Percentiles rank a stretch among this genome's conserved stretches.
Conservation (phyloP, 2,888 invertebrate genomes). For the Drosophila anceps region DNA sequence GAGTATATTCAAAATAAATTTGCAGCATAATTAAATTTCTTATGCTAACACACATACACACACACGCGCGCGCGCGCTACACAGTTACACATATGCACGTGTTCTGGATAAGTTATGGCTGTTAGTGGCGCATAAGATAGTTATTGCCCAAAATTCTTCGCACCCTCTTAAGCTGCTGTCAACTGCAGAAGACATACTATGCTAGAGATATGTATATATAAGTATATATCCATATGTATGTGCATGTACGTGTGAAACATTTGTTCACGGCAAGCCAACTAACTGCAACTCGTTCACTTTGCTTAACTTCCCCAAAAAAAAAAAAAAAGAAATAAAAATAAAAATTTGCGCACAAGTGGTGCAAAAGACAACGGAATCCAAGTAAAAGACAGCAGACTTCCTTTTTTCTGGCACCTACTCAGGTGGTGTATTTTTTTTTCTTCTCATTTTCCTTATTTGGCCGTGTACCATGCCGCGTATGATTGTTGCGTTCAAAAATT, state of each 20-base stretch:
- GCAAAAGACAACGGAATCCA: conserved; percentile 35
- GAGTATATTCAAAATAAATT: not conserved
- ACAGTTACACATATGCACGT: conserved; percentile 15
- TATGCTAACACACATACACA: not conserved
- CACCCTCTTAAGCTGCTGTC: conserved; percentile 58
- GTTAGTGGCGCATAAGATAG: conserved; percentile 30
- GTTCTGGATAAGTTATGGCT: conserved; percentile 40
- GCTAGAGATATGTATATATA: not conserved
- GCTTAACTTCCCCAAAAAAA: conserved; percentile 31
- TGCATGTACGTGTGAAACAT: conserved; percentile 11
- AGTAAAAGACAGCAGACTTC: conserved; percentile 12
- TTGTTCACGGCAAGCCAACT: conserved; percentile 33
- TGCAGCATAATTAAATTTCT: conserved; percentile 1
- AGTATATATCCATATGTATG: not conserved
- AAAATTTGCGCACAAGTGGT: conserved; percentile 35
- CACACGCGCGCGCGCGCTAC: too few relatives aligned
- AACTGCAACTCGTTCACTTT: conserved; percentile 33
- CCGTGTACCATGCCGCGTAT: conserved; percentile 40
- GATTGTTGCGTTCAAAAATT: conserved; percentile 53
- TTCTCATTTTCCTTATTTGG: conserved; percentile 5
- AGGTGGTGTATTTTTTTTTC: conserved; percentile 10
- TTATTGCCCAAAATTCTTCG: conserved; percentile 47
- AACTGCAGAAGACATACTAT: conserved; percentile 32
- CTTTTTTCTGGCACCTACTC: conserved; percentile 11
- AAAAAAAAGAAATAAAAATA: too few relatives aligned